Percentiles rank a stretch among this genome's conserved stretches.
Conservation (phyloP, 1,140 invertebrate species). For the Drosophila lacertosa region DNA sequence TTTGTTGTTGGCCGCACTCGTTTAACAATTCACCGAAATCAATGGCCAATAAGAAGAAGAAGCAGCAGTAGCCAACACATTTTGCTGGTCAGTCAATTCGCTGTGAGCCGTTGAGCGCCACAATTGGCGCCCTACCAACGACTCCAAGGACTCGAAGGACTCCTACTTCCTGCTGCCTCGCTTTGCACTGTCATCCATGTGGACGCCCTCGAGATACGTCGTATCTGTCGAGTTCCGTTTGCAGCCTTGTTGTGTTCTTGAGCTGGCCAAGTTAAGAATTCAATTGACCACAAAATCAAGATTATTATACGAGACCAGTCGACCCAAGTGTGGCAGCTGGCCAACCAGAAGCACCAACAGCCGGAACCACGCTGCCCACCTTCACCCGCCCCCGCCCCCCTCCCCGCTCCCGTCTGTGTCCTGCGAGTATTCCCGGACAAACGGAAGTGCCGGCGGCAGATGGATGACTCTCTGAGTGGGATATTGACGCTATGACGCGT, state of each 20-base stretch:
- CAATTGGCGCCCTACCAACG: constrained; percentile 47
- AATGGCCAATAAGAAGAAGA: constrained; percentile 77
- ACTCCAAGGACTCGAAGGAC: too few relatives aligned
- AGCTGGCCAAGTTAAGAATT: constrained; percentile 81
- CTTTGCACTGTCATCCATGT: constrained; percentile 72
- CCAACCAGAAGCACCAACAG: constrained; percentile 22
- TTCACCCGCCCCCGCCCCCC: too few relatives aligned
- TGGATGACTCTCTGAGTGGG: constrained; percentile 60
- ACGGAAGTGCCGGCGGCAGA: constrained; percentile 46
- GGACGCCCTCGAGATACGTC: constrained; percentile 69
- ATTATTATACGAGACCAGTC: constrained; percentile 71
- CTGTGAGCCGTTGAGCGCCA: constrained; percentile 63
- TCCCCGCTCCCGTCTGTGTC: too few relatives aligned
- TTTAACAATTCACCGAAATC: constrained; percentile 64
- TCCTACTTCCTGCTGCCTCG: background rate
- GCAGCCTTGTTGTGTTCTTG: constrained; percentile 61
- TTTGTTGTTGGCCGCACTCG: constrained; percentile 5
- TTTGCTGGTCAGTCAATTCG: constrained; percentile 73
- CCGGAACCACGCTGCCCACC: constrained; percentile 28
- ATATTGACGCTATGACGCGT: constrained; percentile 44
- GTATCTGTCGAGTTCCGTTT: constrained; percentile 38
- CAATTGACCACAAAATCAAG: constrained; percentile 83
- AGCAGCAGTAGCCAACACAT: constrained; percentile 73
- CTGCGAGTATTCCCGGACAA: constrained; percentile 4
- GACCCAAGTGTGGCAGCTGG: constrained; percentile 37